A percentile compares a stretch with the other conserved stretches of the same genome.
Evolutionary conservation across 1,140 invertebrate species (phyloP).

Genomic region (Nephila pilipes): DNA sequence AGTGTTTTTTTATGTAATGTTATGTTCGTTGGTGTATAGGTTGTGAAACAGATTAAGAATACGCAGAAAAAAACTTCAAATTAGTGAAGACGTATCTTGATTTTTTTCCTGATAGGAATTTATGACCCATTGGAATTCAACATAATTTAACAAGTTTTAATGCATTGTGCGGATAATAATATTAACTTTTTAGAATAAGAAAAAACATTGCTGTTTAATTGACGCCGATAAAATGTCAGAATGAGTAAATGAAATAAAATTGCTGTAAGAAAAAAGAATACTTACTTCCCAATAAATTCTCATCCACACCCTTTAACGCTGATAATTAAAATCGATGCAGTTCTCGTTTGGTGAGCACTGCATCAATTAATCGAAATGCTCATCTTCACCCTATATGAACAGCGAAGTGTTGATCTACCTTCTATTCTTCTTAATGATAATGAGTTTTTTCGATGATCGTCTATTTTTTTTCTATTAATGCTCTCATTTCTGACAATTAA

Average conservation of each 20-base stretch:
- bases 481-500: constrained; percentile 28
- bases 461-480: constrained; percentile 3
- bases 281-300: constrained; percentile 47
- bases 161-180: background rate
- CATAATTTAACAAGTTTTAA: constrained; percentile 3
- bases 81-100: background rate
- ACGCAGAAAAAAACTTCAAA: background rate
- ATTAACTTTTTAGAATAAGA: background rate
- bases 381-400: background rate
- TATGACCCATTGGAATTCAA: constrained; percentile 10
- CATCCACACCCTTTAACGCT: background rate
- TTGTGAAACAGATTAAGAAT: no score
- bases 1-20: no score
- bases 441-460: constrained; percentile 22
- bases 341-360: background rate
- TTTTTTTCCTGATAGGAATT: background rate
- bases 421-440: constrained; percentile 38
- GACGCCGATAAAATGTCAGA: constrained; percentile 46
- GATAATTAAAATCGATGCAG: constrained; percentile 43
- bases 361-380: constrained; percentile 17
- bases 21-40: no score
- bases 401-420: constrained; percentile 19
- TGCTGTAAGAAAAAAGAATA: background rate
- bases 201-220: constrained; percentile 49
- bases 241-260: constrained; percentile 50